Evolutionary conservation across 2,113 vertebrate species (phyloP), one percentile per base, ranked within the genome.

Genomic region (Clarias magur): DNA sequence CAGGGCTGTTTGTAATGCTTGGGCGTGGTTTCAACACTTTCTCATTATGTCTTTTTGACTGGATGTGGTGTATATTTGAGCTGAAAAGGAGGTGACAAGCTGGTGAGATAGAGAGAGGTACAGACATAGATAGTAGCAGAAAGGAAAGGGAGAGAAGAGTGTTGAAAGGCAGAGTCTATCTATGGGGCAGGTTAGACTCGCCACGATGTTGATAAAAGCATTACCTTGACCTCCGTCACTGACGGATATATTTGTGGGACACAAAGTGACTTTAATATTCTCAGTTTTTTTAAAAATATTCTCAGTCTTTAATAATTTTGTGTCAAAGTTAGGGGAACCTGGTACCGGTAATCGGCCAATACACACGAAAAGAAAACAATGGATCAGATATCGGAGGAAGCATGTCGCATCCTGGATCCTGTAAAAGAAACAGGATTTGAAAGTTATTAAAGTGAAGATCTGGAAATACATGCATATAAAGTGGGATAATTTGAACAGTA

Each of bases 111-210:
- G 23, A 16, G 42, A 59, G 80, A 15, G 12, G 38, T 38, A 38
- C 17, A 38, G 68, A 21, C 16, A 13, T 30, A 3, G 17, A 42
- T 1, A 3, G 68, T 48, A 48, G 48, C 48, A 19, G 42, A 25
- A 10, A 42, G 70, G 17, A 72, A 1, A 38, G 21, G 13, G 42
- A 23, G 70, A 70, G 30, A 12, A 1, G 86, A 54, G 80, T 78
- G 12, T n/a, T 90, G 88, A 92, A 89, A 84, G 87, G 57, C 25
- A 73, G 38, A 0, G 23, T 63, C 89, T 94, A 95, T 95, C 93
- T 93, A 94, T 94, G 95, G 92, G 87, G 27, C 65, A 86, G 90
- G 91, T 94, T 92, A 90, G 86, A 91, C 84, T 21, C 84, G 87
- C 48, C 1, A 89, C 80, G 68, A 91, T 90, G 90, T 85, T 91